Conservation (phyloP, 2,113 vertebrate genomes). For the Amazona guildingii region DNA sequence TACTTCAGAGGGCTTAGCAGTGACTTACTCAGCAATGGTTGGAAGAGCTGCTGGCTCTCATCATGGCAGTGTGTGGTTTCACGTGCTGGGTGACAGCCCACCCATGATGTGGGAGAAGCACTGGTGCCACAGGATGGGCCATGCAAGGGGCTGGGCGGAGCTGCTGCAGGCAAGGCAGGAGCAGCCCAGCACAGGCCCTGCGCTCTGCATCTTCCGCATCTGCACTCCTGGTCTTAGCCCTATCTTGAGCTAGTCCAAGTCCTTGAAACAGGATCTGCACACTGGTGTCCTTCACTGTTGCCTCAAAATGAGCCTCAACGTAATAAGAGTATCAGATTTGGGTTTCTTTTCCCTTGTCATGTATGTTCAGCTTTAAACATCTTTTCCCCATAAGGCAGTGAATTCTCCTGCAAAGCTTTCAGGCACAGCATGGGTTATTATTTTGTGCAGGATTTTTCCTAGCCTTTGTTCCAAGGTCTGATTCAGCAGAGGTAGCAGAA, state of each 20-base stretch:
- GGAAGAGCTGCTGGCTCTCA: not conserved
- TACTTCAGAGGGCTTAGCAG: not conserved
- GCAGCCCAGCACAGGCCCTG: not conserved
- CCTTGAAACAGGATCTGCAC: not conserved
- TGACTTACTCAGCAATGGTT: not conserved
- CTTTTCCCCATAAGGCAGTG: not conserved
- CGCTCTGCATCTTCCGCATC: not conserved
- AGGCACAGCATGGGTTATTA: not conserved
- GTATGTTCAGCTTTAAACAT: not conserved
- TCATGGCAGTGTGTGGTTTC: not conserved
- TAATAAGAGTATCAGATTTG: not conserved
- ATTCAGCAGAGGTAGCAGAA: constrained; percentile 50
- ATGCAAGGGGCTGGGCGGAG: not conserved
- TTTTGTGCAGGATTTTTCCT: not conserved
- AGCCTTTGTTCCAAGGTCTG: constrained; percentile 29
- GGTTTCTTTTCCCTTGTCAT: not conserved
- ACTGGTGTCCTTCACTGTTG: not conserved
- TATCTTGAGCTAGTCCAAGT: not conserved
- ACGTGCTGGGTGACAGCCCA: not conserved
- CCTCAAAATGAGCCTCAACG: not conserved
- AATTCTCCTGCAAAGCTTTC: not conserved
- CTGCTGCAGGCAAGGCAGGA: not conserved
- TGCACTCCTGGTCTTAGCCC: fast-evolving
- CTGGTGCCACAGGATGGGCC: not conserved
- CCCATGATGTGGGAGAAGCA: fast-evolving